A percentile compares a stretch with the other conserved stretches of the same genome.
phyloP scores from a whole-genome alignment of 2,113 vertebrate species.

The Cheirogaleus medius region DNA sequence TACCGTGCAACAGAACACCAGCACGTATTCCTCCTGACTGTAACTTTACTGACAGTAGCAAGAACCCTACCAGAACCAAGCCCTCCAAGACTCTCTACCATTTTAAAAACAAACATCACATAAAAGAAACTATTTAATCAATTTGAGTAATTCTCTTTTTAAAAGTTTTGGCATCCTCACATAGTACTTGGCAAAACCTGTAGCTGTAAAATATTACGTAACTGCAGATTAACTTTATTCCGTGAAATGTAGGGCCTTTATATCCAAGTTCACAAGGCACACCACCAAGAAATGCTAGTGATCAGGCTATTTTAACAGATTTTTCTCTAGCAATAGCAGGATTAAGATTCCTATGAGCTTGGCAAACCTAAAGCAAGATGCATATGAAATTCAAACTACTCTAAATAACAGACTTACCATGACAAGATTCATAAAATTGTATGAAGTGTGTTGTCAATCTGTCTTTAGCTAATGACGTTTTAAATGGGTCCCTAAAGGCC shows the following conservation, averaged over 20 bases:
- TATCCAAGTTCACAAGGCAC: background rate
- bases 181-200: background rate
- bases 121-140: background rate
- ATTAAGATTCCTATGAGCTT: background rate
- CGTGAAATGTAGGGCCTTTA: background rate
- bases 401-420: background rate
- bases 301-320: background rate
- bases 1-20: background rate
- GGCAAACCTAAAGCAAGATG: background rate
- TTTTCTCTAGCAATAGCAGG: background rate
- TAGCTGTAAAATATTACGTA: background rate
- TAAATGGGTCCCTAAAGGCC: constrained; percentile 56
- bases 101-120: background rate
- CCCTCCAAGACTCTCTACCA: background rate
- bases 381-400: background rate
- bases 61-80: background rate
- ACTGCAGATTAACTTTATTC: background rate
- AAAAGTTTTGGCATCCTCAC: background rate
- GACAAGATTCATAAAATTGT: background rate
- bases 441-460: background rate
- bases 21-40: background rate
- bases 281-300: background rate
- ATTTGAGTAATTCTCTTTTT: background rate
- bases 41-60: background rate
- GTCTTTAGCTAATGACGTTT: constrained; percentile 36